Conservation (phyloP, 2,113 vertebrate species). For the Silurus asotus region DNA sequence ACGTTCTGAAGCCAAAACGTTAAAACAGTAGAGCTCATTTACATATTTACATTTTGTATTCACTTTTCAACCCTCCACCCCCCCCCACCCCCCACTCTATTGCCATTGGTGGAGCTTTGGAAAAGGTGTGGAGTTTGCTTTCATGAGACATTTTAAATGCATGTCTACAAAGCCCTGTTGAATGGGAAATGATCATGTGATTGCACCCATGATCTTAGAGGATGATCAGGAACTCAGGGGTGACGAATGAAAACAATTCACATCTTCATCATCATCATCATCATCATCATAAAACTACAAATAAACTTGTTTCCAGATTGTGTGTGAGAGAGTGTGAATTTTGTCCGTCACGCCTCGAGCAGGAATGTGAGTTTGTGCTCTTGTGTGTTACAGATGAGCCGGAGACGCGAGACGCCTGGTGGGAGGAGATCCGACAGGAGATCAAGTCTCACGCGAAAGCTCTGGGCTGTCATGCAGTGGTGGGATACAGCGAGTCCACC, state of each 20-base stretch:
- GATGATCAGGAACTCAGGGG: conserved; percentile 5
- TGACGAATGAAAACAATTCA: conserved; percentile 21
- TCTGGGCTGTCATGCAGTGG: conserved; percentile 94
- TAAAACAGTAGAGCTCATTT: not conserved
- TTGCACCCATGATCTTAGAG: not conserved
- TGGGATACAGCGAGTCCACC: conserved; percentile 97
- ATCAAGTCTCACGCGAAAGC: conserved; percentile 99
- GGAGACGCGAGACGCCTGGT: conserved; percentile 97
- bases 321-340: not conserved
- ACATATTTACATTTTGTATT: not conserved
- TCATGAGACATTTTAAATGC: conserved; percentile 10
- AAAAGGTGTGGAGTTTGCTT: conserved; percentile 27
- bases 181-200: not conserved
- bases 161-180: conserved; percentile 17
- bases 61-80: not conserved
- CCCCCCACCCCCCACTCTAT: not conserved
- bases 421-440: conserved; percentile 99
- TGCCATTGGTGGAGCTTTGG: conserved; percentile 16
- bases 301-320: not conserved
- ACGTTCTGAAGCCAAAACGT: not conserved
- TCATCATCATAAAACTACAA: conserved; percentile 34
- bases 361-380: conserved; percentile 8
- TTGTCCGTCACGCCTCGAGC: not conserved
- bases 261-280: conserved; percentile 41
- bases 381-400: conserved; percentile 94